phyloP scores from a whole-genome alignment of 2,797 vertebrate genomes.

The Chaunax sp. region DNA sequence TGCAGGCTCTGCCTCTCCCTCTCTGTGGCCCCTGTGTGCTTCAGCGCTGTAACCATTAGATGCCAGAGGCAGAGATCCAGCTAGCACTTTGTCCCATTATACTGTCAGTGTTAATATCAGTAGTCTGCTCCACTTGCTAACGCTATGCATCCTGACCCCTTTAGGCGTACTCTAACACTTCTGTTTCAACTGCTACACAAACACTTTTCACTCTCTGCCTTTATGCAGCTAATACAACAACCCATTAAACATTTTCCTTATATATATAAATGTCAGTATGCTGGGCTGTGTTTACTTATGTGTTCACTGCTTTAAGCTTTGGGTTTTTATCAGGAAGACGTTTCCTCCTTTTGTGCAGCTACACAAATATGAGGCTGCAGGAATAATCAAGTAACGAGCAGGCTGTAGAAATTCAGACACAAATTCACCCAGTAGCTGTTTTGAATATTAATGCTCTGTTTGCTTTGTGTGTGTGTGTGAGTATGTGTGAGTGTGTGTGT shows the following conservation, averaged over 20 bases:
- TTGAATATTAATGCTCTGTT: constrained; percentile 64
- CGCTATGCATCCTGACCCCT: constrained; percentile 25
- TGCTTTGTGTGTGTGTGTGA: constrained; percentile 24
- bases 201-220: constrained; percentile 4
- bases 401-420: constrained; percentile 55
- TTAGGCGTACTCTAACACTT: constrained; percentile 1
- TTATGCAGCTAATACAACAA: constrained; percentile 34
- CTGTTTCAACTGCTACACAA: constrained; percentile 4
- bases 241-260: constrained; percentile 35
- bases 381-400: constrained; percentile 62
- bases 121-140: neutral
- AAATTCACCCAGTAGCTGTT: constrained; percentile 57
- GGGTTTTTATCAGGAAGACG: constrained; percentile 29
- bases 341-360: constrained; percentile 43
- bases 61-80: constrained; percentile 43
- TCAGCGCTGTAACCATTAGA: constrained; percentile 53
- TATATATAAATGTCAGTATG: constrained; percentile 30
- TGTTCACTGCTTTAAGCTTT: constrained; percentile 26
- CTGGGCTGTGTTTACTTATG: neutral
- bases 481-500: constrained; percentile 29
- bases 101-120: constrained; percentile 53
- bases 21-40: constrained; percentile 26
- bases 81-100: constrained; percentile 46
- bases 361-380: constrained; percentile 46
- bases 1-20: constrained; percentile 25